Evolutionary conservation across 2,888 invertebrate genomes (phyloP), one percentile per base, ranked within the genome.

Genomic region (Pseudolycoriella hygida): DNA sequence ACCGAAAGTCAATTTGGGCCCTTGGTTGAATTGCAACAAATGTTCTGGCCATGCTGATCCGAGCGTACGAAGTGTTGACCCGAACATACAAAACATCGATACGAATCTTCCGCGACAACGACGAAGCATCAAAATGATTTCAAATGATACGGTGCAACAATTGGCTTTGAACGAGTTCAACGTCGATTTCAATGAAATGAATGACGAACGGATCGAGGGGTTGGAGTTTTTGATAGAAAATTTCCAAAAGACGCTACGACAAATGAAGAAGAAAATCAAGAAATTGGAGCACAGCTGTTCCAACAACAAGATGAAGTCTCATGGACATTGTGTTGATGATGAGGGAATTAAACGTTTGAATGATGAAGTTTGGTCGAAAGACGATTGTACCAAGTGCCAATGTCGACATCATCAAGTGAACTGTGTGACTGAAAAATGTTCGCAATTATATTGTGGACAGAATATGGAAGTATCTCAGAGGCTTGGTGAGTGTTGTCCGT

Each of bases 11-110:
- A 85, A 89, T 62, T 65, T 88, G 40, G 74, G 76, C 50, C 70
- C 77, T 52, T 90, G 90, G 89, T 76, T 78, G 32, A 83, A 86
- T 52, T 88, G 87, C 55, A 81, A 78, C 51, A 71, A 69, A 31
- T 79, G 80, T 52, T 60, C 59, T 3, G 40, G 40, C 11, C 46
- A 46, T 34, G 15, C 17, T 17, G 42, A 46, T 40, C 41, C 42
- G 17, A 25, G 4, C 8, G 31, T 32, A 12, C 14, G 15, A 17
- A 17, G 15, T 15, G 8, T 15, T 15, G 45, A 41, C 53, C 58
- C 1, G 59, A 19, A 10, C 6, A 19, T 30, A 14, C 12, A 12
- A 17, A 17, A 15, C n/a, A 12, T 15, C n/a, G 45, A 42, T 53
- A 57, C 1, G 59, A 56, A 46, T 51, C 3, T 58, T 56, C 30